Base-by-base conservation (phyloP, 2,113 vertebrate genomes). In the Coptodon rendalli region DNA sequence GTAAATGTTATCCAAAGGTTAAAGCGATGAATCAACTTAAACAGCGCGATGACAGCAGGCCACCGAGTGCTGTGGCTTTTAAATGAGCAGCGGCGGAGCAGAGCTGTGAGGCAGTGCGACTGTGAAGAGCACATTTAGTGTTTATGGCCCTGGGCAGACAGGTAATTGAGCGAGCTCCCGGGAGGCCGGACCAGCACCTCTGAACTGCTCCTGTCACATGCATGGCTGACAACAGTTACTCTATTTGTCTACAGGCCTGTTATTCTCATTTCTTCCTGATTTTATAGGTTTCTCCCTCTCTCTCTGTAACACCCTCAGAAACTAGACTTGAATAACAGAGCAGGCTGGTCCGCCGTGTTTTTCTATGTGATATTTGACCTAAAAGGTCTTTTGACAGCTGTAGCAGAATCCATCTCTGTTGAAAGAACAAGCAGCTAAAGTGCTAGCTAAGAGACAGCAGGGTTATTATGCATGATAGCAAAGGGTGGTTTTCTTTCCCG, bases 201-300 rank as follows among this genome's bases (percentile, higher is more conserved):
- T 80, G 84, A 84, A 10, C 66, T 83, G 1, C 80, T 66, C 2
- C 79, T 81, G 80, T 89, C 85, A 81, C 17, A 87, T 7, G 71
- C 85, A 61, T 53, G 82, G 54, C 61, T 76, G 10, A 54, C 27
- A 57, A 53, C 86, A 53, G 17, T 66, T 11, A 66, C 86, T 84
- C 38, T 34, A 29, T 73, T 57, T 17, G 59, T 83, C 34, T 45
- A 1, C 4, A 78, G 31, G 40, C 7, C 34, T 17, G 14, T 13
- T 76, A 31, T 78, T 66, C 40, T 66, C 59, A 6, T 17, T 19
- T 29, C 50, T 11, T 7, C 7, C 56, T 17, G n/a, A 50, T 22
- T 38, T 27, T 2, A 43, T 27, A 2, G 27, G 31, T 63, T 56
- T 73, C 40, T 52, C 52, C 50, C 3, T 4, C 22, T 5, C 71